Percentiles rank a stretch among this genome's conserved stretches.
Conservation (phyloP, 2,113 vertebrate genomes). For the Meles meles region DNA sequence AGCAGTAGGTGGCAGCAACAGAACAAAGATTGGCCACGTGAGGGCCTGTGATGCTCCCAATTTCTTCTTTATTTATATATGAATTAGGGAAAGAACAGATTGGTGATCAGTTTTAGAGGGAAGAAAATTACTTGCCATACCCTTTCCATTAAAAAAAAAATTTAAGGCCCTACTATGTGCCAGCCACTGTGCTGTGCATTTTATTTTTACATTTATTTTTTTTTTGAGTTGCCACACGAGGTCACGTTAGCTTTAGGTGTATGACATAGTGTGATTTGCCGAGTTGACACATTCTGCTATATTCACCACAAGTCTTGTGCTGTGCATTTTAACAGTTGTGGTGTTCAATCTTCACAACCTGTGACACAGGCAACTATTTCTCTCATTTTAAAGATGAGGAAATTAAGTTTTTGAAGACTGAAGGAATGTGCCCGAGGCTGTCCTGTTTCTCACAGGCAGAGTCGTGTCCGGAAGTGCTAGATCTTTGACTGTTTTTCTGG, state of each 20-base stretch:
- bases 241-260: neutral
- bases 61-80: neutral
- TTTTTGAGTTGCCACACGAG: neutral
- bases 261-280: neutral
- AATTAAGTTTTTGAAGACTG: neutral
- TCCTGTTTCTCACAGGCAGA: neutral
- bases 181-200: neutral
- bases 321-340: neutral
- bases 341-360: neutral
- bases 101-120: neutral
- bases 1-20: slow-evolving; percentile 72
- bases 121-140: neutral
- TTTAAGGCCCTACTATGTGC: neutral
- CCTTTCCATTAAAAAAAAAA: neutral
- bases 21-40: slow-evolving; percentile 27
- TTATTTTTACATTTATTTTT: neutral
- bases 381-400: neutral
- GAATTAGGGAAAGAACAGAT: slow-evolving; percentile 20
- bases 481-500: neutral
- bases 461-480: neutral
- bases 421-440: neutral
- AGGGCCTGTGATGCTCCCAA: accelerated
- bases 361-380: neutral
- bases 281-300: neutral
- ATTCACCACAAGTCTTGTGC: neutral